Evolutionary conservation across 2,113 vertebrate species (phyloP).

Genomic region (Phyllopteryx taeniolatus): DNA sequence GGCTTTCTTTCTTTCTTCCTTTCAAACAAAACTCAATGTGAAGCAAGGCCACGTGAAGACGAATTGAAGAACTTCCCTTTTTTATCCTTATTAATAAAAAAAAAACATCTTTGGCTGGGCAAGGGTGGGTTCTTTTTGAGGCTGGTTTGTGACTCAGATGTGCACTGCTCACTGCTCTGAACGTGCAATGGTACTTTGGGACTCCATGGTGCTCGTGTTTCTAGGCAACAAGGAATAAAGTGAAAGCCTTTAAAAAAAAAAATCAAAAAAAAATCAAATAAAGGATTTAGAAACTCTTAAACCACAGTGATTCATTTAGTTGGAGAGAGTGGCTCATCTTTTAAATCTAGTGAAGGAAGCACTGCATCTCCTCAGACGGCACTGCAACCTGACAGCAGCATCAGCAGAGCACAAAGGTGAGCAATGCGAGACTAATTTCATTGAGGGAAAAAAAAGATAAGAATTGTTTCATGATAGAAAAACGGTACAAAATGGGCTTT

Average conservation of each 20-base stretch:
- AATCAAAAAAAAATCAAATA: background rate
- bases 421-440: background rate
- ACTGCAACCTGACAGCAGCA: conserved; percentile 7
- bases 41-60: conserved; percentile 39
- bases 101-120: conserved; percentile 6
- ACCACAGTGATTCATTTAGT: conserved; percentile 40
- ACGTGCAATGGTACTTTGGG: conserved; percentile 52
- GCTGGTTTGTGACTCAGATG: conserved; percentile 16
- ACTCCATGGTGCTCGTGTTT: conserved; percentile 52
- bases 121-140: conserved; percentile 18
- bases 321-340: conserved; percentile 31
- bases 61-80: conserved; percentile 24
- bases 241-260: conserved; percentile 37
- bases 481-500: background rate
- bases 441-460: background rate
- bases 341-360: conserved; percentile 34
- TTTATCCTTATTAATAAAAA: conserved; percentile 19
- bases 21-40: conserved; percentile 47
- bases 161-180: conserved; percentile 17
- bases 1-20: conserved; percentile 38
- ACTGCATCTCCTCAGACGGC: conserved; percentile 22
- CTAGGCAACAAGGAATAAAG: conserved; percentile 64
- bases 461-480: background rate
- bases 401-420: conserved; percentile 26
- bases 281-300: conserved; percentile 57